Conservation (phyloP, 2,888 invertebrate genomes). For the Diarsia rubi region DNA sequence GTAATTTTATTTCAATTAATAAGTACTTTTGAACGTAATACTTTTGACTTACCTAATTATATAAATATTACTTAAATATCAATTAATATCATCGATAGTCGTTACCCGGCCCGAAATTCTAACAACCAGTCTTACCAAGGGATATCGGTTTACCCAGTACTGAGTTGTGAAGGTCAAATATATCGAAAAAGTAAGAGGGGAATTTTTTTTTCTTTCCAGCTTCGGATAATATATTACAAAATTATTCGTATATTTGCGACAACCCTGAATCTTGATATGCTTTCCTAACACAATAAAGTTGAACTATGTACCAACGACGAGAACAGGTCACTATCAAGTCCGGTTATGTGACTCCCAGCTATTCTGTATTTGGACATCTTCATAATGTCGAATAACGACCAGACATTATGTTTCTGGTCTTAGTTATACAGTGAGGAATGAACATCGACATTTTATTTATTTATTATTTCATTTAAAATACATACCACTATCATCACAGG, state of each 20-base stretch:
- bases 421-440: background rate
- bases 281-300: slow-evolving; percentile 29
- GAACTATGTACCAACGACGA: slow-evolving; percentile 10
- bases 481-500: too few species aligned
- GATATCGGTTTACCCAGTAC: too few species aligned
- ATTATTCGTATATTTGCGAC: slow-evolving; percentile 19
- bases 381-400: background rate
- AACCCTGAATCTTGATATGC: slow-evolving; percentile 30
- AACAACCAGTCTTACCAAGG: too few species aligned
- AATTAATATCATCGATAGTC: too few species aligned
- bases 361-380: slow-evolving; percentile 32
- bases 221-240: background rate
- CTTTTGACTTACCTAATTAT: background rate
- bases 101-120: too few species aligned
- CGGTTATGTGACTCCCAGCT: slow-evolving; percentile 26
- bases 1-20: too few species aligned
- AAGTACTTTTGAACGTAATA: background rate
- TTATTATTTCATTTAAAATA: too few species aligned
- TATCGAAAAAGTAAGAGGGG: too few species aligned
- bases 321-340: slow-evolving; percentile 40
- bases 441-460: too few species aligned
- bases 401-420: background rate
- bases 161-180: too few species aligned
- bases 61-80: too few species aligned
- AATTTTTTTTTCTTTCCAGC: too few species aligned